Evolutionary conservation across 2,113 vertebrate genomes (phyloP).

Genomic region (Corydoras maculifer): DNA sequence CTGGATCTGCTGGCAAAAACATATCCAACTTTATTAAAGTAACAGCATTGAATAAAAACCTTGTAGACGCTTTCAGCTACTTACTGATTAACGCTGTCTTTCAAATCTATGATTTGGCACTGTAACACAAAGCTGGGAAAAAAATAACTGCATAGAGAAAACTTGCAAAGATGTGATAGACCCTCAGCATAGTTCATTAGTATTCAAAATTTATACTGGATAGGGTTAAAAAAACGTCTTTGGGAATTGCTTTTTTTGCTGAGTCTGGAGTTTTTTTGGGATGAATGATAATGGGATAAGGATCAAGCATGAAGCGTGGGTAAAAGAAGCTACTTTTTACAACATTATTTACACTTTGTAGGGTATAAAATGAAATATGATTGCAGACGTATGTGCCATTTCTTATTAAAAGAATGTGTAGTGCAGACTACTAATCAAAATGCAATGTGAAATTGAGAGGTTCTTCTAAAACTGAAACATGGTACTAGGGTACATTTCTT

Average conservation of each 20-base stretch:
- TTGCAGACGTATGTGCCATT: conserved; percentile 8
- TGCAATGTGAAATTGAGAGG: neutral
- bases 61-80: neutral
- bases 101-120: conserved; percentile 4
- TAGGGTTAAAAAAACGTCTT: conserved; percentile 16
- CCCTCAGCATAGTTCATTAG: conserved; percentile 43
- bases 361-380: conserved; percentile 15
- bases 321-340: conserved; percentile 10
- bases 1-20: neutral
- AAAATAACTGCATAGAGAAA: conserved; percentile 6
- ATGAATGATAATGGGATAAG: conserved; percentile 34
- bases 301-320: neutral
- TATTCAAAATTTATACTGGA: conserved; percentile 41
- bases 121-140: conserved; percentile 16
- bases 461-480: conserved; percentile 8
- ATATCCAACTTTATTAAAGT: conserved; percentile 27
- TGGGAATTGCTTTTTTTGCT: conserved; percentile 38
- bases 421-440: conserved; percentile 5
- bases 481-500: neutral
- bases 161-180: conserved; percentile 4
- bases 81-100: conserved; percentile 23
- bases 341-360: conserved; percentile 20
- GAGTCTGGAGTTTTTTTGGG: conserved; percentile 37
- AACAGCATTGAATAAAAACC: conserved; percentile 9
- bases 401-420: conserved; percentile 7